These are phyloP conservation scores for Neofelis nebulosa DNA, from an alignment of 2,113 vertebrate species.

Conservation along the genomic window DNA sequence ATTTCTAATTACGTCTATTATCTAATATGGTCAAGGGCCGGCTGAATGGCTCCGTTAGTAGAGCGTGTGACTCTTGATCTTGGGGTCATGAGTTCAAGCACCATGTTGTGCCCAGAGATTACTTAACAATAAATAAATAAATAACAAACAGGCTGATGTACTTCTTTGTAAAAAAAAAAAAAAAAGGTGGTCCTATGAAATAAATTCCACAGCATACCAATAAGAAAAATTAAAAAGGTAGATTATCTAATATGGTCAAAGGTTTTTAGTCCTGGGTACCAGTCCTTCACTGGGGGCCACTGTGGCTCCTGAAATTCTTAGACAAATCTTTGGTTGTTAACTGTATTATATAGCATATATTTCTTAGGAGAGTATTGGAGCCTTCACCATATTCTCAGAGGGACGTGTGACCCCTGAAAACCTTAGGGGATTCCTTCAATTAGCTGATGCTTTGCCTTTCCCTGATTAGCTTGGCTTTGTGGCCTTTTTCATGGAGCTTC, in stretches of 20 bases:
- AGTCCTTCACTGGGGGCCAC: not conserved
- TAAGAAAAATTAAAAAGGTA: too few relatives aligned
- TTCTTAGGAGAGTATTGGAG: not conserved
- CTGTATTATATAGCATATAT: not conserved
- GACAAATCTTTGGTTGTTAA: not conserved
- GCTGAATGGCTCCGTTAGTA: too few relatives aligned
- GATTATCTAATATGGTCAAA: not conserved
- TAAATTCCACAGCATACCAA: too few relatives aligned
- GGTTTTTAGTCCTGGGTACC: not conserved
- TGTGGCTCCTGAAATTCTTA: conserved; percentile 14
- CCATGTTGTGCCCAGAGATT: too few relatives aligned
- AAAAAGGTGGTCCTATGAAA: too few relatives aligned
- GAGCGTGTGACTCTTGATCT: too few relatives aligned
- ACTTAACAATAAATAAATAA: too few relatives aligned
- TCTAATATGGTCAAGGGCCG: not conserved
- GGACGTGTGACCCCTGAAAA: not conserved
- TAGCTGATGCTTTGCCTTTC: not conserved
- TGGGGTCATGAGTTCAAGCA: too few relatives aligned
- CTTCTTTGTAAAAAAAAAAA: too few relatives aligned
- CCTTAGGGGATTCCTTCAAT: not conserved
- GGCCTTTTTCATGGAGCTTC: not conserved
- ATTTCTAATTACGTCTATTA: conserved; percentile 21
- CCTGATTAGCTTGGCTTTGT: not conserved
- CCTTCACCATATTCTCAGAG: conserved; percentile 25
- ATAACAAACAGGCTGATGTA: too few relatives aligned